phyloP scores from a whole-genome alignment of 2,113 vertebrate genomes.

The Columbina picui region DNA sequence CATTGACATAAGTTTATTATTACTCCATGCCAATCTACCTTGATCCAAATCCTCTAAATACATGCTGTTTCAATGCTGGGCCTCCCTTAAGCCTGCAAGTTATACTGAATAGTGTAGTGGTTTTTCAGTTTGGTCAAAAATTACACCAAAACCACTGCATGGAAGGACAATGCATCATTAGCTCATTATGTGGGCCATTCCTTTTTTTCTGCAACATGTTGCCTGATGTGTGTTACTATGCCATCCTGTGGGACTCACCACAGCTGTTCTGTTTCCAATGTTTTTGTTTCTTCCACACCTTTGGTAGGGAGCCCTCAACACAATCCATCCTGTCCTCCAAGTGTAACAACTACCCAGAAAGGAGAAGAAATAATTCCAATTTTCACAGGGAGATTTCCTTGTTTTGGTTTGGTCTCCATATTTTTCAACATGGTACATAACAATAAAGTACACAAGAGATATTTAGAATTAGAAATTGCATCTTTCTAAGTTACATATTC shows the following conservation, averaged over 20 bases:
- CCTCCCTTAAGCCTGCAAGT: constrained; percentile 4
- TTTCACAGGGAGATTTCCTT: not conserved
- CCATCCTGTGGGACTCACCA: not conserved
- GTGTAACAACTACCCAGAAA: not conserved
- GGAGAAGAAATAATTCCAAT: not conserved
- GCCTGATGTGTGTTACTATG: not conserved
- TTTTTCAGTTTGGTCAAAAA: not conserved
- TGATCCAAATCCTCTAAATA: constrained; percentile 63
- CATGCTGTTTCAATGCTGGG: not conserved
- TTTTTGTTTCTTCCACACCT: not conserved
- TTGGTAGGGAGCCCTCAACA: not conserved
- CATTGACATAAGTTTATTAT: constrained; percentile 66
- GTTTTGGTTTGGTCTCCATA: not conserved
- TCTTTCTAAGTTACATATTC: not conserved
- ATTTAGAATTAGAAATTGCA: not conserved
- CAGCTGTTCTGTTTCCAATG: not conserved
- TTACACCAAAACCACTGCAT: not conserved
- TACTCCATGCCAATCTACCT: constrained; percentile 58
- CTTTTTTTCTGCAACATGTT: not conserved
- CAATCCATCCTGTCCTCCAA: not conserved
- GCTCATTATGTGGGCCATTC: not conserved
- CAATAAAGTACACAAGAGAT: not conserved
- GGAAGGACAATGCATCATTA: not conserved
- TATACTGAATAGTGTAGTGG: not conserved
- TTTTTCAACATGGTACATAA: not conserved